phyloP scores from a whole-genome alignment of 2,797 vertebrate species.

The Enteromius paludinosus region DNA sequence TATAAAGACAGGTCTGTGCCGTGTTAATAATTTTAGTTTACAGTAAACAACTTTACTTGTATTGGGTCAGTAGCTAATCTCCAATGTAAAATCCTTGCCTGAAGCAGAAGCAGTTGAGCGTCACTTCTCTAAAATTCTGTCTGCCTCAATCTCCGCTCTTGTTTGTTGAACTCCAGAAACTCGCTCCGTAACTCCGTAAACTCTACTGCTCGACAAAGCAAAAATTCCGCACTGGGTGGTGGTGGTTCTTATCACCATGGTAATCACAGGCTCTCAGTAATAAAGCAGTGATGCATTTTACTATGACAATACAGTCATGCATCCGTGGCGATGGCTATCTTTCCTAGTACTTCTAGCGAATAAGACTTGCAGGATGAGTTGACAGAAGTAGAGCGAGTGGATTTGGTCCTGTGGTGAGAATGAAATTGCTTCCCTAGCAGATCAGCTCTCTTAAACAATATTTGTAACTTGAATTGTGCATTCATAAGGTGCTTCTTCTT shows the following conservation, averaged over 20 bases:
- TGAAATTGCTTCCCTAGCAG: not conserved
- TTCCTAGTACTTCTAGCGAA: constrained; percentile 25
- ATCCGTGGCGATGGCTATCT: constrained; percentile 31
- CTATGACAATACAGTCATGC: constrained; percentile 41
- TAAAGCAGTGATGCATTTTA: constrained; percentile 34
- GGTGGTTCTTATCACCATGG: constrained; percentile 34
- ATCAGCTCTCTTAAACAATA: not conserved
- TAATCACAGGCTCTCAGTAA: constrained; percentile 47
- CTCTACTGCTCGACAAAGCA: constrained; percentile 35
- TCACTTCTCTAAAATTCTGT: constrained; percentile 2
- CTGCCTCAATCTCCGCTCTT: constrained; percentile 17
- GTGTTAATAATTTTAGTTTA: not conserved
- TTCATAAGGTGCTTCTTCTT: not conserved
- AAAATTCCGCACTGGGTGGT: constrained; percentile 29
- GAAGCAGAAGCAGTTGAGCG: constrained; percentile 10
- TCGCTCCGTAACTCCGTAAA: not conserved
- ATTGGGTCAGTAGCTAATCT: not conserved
- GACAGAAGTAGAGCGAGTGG: constrained; percentile 1
- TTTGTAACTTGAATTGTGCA: not conserved
- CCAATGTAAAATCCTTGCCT: constrained; percentile 2
- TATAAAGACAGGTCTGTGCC: not conserved
- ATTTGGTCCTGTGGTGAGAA: constrained; percentile 26
- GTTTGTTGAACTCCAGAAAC: constrained; percentile 23
- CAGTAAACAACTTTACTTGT: constrained; percentile 4
- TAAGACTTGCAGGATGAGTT: constrained; percentile 20